Conservation (phyloP, 2,797 vertebrate species). For the Pseudomugil tenellus region DNA sequence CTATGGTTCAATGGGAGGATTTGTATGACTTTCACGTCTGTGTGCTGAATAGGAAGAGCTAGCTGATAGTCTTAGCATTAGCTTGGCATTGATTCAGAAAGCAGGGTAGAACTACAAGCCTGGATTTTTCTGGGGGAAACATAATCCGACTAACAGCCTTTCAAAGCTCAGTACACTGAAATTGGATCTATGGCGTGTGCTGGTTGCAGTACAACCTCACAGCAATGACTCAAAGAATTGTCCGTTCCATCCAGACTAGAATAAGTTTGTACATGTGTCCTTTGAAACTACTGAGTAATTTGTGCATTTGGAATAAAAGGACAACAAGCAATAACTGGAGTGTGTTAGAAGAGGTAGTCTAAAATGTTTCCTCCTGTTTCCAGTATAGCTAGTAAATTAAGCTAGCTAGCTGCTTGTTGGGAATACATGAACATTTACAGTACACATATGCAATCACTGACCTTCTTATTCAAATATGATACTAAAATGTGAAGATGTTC, state of each 20-base stretch:
- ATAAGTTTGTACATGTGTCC: neutral
- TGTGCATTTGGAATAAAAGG: neutral
- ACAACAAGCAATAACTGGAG: neutral
- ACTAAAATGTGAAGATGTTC: neutral
- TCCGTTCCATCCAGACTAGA: neutral
- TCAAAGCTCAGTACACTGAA: constrained; percentile 6
- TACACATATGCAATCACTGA: neutral
- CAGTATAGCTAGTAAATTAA: neutral
- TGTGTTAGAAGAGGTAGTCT: neutral
- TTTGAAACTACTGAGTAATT: neutral
- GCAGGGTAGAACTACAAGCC: neutral
- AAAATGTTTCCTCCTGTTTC: neutral
- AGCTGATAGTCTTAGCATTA: neutral
- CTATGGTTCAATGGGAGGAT: neutral
- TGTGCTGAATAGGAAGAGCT: neutral
- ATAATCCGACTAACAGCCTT: constrained; percentile 3
- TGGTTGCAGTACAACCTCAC: neutral
- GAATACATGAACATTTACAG: neutral
- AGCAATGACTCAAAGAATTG: constrained; percentile 2
- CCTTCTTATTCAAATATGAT: neutral
- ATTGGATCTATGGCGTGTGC: neutral
- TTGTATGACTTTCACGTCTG: neutral
- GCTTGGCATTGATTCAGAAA: constrained; percentile 10
- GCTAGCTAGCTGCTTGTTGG: neutral
- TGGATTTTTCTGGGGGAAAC: neutral